Evolutionary conservation across 2,113 vertebrate species (phyloP), one percentile per base, ranked within the genome.

Genomic region (Tautogolabrus adspersus): DNA sequence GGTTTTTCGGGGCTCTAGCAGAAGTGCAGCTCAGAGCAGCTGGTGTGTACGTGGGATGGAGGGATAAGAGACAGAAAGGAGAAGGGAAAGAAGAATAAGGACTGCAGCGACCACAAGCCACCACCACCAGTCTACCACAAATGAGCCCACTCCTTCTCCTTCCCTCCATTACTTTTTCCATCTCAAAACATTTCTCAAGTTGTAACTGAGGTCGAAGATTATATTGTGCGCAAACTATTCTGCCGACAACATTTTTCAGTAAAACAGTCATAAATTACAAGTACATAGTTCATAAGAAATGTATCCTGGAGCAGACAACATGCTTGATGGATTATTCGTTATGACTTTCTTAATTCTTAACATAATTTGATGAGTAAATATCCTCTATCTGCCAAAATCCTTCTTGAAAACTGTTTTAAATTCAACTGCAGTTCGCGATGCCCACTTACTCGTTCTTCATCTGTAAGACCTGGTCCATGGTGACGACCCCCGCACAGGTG

Each of bases 361-460:
- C 40, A 64, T 52, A 51, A 72, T 65, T 34, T 58, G 34, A 68
- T 37, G 34, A 52, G 9, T 18, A 38, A 60, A 58, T 21, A 4
- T 42, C 21, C 3, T 40, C 21, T 2, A 5, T 18, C 47, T 19
- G 23, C 34, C 38, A 63, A 47, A 51, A 74, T 51, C 34, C 54
- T 13, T n/a, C 38, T 40, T 21, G 23, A 18, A 19, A n/a, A 52
- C 47, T 49, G 15, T 19, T 18, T 49, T 49, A 1, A 6, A 18
- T 19, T 18, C 16, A 19, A 19, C 16, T 51, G 47, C 16, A 7
- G 5, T 44, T 18, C 26, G 21, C 44, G 10, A 19, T 13, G 8
- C n/a, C 12, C 47, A 97, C 98, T 96, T 85, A 99, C 98, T 98
- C 97, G 3, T 90, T 95, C 89, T 94, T 97, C 96, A 99, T 98